These are phyloP conservation scores for Cataglyphis altisquamis DNA, from an alignment of 2,888 invertebrate species.

Conservation along the genomic window DNA sequence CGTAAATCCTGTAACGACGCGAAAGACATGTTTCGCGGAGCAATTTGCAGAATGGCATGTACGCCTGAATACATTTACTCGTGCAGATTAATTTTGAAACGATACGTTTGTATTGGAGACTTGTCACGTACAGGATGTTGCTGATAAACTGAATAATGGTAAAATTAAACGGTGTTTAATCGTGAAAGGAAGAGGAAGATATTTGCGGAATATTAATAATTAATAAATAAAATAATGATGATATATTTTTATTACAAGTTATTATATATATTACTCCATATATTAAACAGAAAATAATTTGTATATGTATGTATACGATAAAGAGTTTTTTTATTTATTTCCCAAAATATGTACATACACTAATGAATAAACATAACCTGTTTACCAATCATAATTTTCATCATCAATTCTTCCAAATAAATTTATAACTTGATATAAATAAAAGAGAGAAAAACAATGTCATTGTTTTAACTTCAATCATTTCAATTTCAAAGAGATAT, in stretches of 20 bases:
- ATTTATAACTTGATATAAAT: background rate
- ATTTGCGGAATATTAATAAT: background rate
- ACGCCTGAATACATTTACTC: slow-evolving; percentile 7
- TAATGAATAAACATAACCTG: background rate
- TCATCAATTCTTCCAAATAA: background rate
- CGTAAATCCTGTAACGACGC: slow-evolving; percentile 59
- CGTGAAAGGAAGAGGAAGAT: background rate
- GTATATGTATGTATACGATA: background rate
- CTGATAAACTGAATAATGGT: slow-evolving; percentile 6
- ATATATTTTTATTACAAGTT: background rate
- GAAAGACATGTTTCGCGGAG: slow-evolving; percentile 49
- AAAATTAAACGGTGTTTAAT: background rate
- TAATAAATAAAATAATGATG: background rate
- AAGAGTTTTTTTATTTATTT: background rate
- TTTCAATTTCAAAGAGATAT: no score
- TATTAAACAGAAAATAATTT: background rate
- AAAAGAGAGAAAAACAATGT: background rate
- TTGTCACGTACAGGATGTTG: background rate
- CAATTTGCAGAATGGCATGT: slow-evolving; percentile 47
- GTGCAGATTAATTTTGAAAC: slow-evolving; percentile 20
- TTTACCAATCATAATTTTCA: background rate
- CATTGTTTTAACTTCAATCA: background rate
- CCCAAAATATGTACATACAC: background rate
- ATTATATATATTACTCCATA: background rate
- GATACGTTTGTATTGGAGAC: slow-evolving; percentile 20